phyloP scores from a whole-genome alignment of 1,140 invertebrate species.

The Calliopsis andreniformis region DNA sequence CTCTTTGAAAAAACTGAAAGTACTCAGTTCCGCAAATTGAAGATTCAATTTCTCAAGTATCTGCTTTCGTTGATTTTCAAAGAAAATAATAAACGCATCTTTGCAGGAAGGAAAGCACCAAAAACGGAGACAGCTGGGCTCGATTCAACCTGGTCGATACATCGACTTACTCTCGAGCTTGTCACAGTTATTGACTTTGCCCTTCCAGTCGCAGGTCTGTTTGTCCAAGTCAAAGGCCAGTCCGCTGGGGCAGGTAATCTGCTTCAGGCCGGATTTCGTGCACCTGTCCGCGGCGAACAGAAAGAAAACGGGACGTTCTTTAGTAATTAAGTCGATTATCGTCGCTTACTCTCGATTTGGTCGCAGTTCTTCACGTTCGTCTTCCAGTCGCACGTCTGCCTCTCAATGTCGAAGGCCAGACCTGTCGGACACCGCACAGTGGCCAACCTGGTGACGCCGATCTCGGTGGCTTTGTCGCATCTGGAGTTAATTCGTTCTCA shows the following conservation, averaged over 20 bases:
- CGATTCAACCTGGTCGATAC: constrained; percentile 70
- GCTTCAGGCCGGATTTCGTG: constrained; percentile 95
- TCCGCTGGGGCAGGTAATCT: constrained; percentile 96
- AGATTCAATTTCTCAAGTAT: no score
- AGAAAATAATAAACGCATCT: constrained; percentile 1
- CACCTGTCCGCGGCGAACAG: constrained; percentile 85
- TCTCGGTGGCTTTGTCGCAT: constrained; percentile 94
- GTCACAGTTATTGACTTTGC: constrained; percentile 97
- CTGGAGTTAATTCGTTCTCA: constrained; percentile 80
- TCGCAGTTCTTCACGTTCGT: constrained; percentile 97
- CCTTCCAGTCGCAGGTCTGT: constrained; percentile 98
- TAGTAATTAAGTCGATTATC: constrained; percentile 62
- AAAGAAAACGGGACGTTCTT: constrained; percentile 75
- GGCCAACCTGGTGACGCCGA: constrained; percentile 91
- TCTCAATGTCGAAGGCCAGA: constrained; percentile 96
- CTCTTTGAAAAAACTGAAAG: neutral
- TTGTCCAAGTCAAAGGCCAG: constrained; percentile 98
- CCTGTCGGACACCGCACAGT: constrained; percentile 93
- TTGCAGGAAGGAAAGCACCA: neutral
- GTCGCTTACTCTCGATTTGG: constrained; percentile 92
- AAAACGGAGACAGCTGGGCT: constrained; percentile 14
- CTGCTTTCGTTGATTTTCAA: no score
- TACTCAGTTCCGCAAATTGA: no score
- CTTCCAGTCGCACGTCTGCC: constrained; percentile 98
- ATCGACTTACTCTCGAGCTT: constrained; percentile 96